These are phyloP conservation scores for Heliconius sara DNA, from an alignment of 2,888 invertebrate genomes.

Conservation along the genomic window DNA sequence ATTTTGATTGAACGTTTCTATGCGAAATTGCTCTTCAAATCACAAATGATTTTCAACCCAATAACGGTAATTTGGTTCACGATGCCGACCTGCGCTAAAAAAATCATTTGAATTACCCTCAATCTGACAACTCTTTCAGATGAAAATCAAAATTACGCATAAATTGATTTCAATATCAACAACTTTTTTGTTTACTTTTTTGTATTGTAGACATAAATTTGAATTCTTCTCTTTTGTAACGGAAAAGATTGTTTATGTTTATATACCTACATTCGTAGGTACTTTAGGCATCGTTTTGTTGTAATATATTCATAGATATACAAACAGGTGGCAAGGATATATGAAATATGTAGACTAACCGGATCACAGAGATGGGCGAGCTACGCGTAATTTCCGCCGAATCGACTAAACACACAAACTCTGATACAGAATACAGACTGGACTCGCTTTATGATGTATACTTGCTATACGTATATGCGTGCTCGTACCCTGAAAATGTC, in stretches of 20 bases:
- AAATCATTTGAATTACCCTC: not conserved
- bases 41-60: slow-evolving; percentile 12
- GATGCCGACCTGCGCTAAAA: not conserved
- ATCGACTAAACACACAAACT: slow-evolving; percentile 41
- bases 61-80: slow-evolving; percentile 2
- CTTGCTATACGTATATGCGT: not conserved
- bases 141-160: not conserved
- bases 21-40: slow-evolving; percentile 3
- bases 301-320: slow-evolving; percentile 5
- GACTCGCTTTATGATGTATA: slow-evolving; percentile 11
- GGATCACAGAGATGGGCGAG: slow-evolving; percentile 52
- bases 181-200: not conserved
- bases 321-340: slow-evolving; percentile 26
- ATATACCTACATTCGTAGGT: no score
- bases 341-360: slow-evolving; percentile 49
- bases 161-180: not conserved
- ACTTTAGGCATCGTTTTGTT: not conserved
- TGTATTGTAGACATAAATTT: not conserved
- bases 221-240: not conserved
- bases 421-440: slow-evolving; percentile 15
- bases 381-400: slow-evolving; percentile 64
- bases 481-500: not conserved
- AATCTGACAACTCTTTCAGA: not conserved
- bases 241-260: not conserved
- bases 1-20: slow-evolving; percentile 11